A percentile compares a stretch with the other conserved stretches of the same genome.
Evolutionary conservation across 2,888 invertebrate species (phyloP).

Genomic region (Zootermopsis nevadensis): DNA sequence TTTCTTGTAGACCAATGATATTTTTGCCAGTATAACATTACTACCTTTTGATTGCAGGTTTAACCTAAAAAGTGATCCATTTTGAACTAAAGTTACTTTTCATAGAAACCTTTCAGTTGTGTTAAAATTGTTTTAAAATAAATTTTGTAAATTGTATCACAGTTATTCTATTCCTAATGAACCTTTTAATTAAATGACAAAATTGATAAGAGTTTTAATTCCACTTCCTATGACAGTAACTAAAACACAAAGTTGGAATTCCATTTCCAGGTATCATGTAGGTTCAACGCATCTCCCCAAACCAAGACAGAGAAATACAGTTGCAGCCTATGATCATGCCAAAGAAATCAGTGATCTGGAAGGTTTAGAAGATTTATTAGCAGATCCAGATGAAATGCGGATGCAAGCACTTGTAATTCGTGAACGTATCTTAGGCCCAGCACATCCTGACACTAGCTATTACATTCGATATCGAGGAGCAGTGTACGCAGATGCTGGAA

Average conservation of each 20-base stretch:
- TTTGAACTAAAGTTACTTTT: too few relatives aligned
- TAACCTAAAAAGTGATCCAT: too few relatives aligned
- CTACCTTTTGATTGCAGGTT: too few relatives aligned
- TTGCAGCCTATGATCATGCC: constrained; percentile 90
- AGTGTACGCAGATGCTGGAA: constrained; percentile 94
- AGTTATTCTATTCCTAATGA: too few relatives aligned
- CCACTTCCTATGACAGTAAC: too few relatives aligned
- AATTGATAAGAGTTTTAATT: too few relatives aligned
- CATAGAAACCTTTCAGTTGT: too few relatives aligned
- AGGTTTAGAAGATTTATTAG: constrained; percentile 85
- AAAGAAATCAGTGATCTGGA: constrained; percentile 83
- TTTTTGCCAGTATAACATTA: too few relatives aligned
- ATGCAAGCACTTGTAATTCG: constrained; percentile 91
- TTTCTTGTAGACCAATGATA: too few relatives aligned
- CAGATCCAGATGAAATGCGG: constrained; percentile 95
- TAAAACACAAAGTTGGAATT: not conserved
- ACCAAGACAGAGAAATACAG: constrained; percentile 74
- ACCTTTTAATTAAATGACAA: too few relatives aligned
- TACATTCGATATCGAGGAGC: constrained; percentile 94
- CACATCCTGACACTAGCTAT: constrained; percentile 97
- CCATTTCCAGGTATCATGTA: constrained; percentile 66
- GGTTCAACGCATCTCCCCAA: constrained; percentile 79
- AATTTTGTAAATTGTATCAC: too few relatives aligned
- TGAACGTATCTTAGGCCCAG: constrained; percentile 91
- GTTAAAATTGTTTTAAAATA: too few relatives aligned